Base-by-base conservation (phyloP, 30 jellyfish, hydroid and myxozoan species). In the Catostylus mosaicus region DNA sequence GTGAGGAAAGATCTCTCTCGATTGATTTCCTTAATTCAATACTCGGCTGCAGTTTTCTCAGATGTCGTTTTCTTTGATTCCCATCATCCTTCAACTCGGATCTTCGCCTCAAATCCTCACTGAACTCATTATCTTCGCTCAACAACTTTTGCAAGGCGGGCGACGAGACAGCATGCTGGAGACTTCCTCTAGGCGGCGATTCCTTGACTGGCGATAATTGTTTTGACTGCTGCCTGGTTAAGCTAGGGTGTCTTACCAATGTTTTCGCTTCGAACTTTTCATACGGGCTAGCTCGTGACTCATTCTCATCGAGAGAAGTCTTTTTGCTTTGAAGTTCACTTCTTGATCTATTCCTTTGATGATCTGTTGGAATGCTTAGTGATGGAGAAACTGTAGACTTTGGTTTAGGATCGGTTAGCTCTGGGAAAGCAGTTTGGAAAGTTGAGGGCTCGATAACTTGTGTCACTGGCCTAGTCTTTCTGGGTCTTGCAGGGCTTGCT, bases 101-200 rank as follows among this genome's bases (percentile, higher is more conserved):
- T 34, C 84, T 54, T 63, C 81, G 56, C 37, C 92, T 57, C 45
- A 68, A 74, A 7, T 91, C 98, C 74, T 91, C 91, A 18, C 84
- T 96, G 46, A 91, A 70, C 70, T 67, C 88, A 27, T 76, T 60
- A 51, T 91, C 98, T 73, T 91, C 98, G 38, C 57, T 87, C 27
- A 91, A 67, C 2, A 91, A 52, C 46, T 70, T 84, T 24, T 85
- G 94, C 70, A 91, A 60, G n/a, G 94, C 89, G n/a, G 98, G 98
- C 22, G 98, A 48, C 31, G 98, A 91, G 20, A 64, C 90, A 6
- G 98, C 96, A 36, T 88, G 86, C 45, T 76, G 62, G 26, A 83
- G 85, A 30, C 51, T 80, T 36, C 60, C 77, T 36, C 74, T 63
- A 14, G 85, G 95, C 30, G 78, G 32, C 14, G 61, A 23, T 30